Evolutionary conservation across 2,113 vertebrate genomes (phyloP), one percentile per base, ranked within the genome.

Genomic region (Triplophysa tibetana): DNA sequence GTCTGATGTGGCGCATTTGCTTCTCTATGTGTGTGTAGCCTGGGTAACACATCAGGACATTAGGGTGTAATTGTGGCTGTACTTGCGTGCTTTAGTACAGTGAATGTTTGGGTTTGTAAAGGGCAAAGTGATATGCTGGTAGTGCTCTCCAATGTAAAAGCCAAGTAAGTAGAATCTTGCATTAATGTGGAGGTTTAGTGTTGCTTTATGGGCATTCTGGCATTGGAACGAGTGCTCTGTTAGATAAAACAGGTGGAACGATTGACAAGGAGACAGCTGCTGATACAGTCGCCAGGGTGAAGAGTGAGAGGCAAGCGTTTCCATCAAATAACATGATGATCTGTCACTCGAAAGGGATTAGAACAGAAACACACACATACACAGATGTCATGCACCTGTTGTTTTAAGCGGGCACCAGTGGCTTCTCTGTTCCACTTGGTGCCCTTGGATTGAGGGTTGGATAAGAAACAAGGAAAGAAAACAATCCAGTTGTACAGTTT

Each of bases 1-100:
- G 48, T 64, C 23, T 83, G 33, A 83, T 79, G 70, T 69, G 70
- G 81, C 29, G 14, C 1, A 48, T 74, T 82, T 62, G 52, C 54
- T 54, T 43, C 48, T 43, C 43, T 69, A 82, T 33, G 79, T 21
- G 10, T n/a, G 62, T 8, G 54, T 24, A 54, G 41, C 41, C 73
- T 72, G 54, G 21, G 67, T 77, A 58, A 60, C 56, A 62, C 73
- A 70, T n/a, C 2, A 9, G 9, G 19, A 54, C 4, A 14, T 54
- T 54, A 54, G 16, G 63, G 54, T 43, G 43, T 66, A 48, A 8
- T 50, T 23, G 48, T 16, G 24, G 17, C 23, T 45, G 11, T n/a
- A 24, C 10, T n/a, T 56, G 19, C n/a, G 8, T 56, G n/a, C 52
- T 38, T 38, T 38, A 38, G 33, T 38, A 45, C 11, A 45, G 10